These are phyloP conservation scores for Rhagoletis zephyria DNA, from an alignment of 1,140 invertebrate species.

Conservation along the genomic window DNA sequence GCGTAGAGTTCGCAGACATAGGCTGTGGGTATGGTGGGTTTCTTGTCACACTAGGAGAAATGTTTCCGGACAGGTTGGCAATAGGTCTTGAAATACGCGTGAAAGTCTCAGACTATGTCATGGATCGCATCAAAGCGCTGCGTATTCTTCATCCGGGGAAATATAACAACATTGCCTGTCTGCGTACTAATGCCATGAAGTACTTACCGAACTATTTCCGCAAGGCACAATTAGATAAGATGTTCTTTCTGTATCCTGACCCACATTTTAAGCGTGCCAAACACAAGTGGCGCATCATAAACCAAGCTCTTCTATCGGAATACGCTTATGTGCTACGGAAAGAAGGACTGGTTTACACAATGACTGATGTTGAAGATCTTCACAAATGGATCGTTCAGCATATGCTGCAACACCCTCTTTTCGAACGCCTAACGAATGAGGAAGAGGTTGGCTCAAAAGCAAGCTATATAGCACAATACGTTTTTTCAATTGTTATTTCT, in stretches of 20 bases:
- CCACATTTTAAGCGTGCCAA: conserved; percentile 99
- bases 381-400: conserved; percentile 97
- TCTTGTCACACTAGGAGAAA: conserved; percentile 88
- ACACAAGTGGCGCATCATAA: conserved; percentile 99
- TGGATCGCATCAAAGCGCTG: conserved; percentile 92
- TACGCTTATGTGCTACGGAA: conserved; percentile 94
- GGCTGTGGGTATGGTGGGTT: conserved; percentile 99
- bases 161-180: conserved; percentile 95
- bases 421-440: conserved; percentile 82
- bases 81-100: conserved; percentile 98
- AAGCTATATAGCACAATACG: background rate
- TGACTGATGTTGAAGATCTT: conserved; percentile 97
- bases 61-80: conserved; percentile 93
- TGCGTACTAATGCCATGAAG: conserved; percentile 99
- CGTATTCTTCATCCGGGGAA: conserved; percentile 82
- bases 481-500: conserved; percentile 58
- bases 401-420: conserved; percentile 92
- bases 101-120: conserved; percentile 98
- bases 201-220: conserved; percentile 96
- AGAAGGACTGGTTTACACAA: conserved; percentile 92
- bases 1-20: conserved; percentile 95
- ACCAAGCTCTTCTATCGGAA: conserved; percentile 91
- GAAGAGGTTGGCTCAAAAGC: conserved; percentile 79
- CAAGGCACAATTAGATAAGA: conserved; percentile 95
- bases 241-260: conserved; percentile 99